These are phyloP conservation scores for Myiagra hebetior DNA, from an alignment of 2,113 vertebrate genomes.

Conservation along the genomic window DNA sequence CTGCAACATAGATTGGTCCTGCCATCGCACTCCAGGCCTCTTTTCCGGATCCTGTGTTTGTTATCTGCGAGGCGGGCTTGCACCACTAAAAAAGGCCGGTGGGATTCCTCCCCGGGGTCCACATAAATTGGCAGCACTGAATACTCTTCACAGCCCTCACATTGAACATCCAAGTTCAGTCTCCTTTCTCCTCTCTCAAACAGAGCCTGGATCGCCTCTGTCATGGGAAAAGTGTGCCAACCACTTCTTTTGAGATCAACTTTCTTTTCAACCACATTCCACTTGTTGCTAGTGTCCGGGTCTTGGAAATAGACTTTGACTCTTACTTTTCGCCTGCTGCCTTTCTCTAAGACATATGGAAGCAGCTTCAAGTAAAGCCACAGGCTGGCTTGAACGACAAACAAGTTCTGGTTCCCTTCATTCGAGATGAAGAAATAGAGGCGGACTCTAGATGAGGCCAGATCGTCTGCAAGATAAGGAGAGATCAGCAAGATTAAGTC, in stretches of 20 bases:
- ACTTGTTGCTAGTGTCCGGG: slow-evolving; percentile 75
- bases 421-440: slow-evolving; percentile 95
- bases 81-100: slow-evolving; percentile 95
- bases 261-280: slow-evolving; percentile 91
- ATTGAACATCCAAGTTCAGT: slow-evolving; percentile 92
- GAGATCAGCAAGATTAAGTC: slow-evolving; percentile 65
- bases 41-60: slow-evolving; percentile 95
- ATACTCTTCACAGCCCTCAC: slow-evolving; percentile 86
- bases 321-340: slow-evolving; percentile 87
- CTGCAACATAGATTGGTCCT: slow-evolving; percentile 94
- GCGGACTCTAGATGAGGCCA: slow-evolving; percentile 81
- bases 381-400: slow-evolving; percentile 92
- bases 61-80: slow-evolving; percentile 86
- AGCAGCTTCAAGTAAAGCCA: slow-evolving; percentile 96
- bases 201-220: slow-evolving; percentile 86
- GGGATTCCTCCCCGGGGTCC: slow-evolving; percentile 87
- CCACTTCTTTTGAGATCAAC: slow-evolving; percentile 95
- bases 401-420: slow-evolving; percentile 96
- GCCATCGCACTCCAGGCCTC: slow-evolving; percentile 96
- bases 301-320: slow-evolving; percentile 92
- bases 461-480: slow-evolving; percentile 84
- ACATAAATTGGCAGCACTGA: slow-evolving; percentile 88
- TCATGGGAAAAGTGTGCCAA: slow-evolving; percentile 97
- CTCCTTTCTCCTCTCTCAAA: slow-evolving; percentile 87
- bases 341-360: slow-evolving; percentile 88